A percentile compares a stretch with the other conserved stretches of the same genome.
Evolutionary conservation across 2,888 invertebrate genomes (phyloP).

Genomic region (Microplitis manilae): DNA sequence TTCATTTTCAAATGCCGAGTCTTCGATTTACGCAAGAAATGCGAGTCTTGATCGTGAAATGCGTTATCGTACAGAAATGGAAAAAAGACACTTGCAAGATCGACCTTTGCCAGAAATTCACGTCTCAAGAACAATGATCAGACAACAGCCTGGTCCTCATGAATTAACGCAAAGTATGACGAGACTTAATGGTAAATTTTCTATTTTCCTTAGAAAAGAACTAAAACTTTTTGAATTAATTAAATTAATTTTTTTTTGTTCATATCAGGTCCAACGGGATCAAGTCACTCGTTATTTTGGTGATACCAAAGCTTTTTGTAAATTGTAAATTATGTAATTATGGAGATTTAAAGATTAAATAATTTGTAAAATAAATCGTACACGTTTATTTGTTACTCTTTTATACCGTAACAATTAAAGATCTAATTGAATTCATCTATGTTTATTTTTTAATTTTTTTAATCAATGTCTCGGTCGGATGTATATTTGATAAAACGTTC

Average conservation of each 20-base stretch:
- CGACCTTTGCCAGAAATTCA: slow-evolving; percentile 62
- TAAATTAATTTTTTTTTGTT: slow-evolving; percentile 15
- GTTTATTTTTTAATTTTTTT: background rate
- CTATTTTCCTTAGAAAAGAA: background rate
- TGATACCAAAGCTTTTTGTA: slow-evolving; percentile 38
- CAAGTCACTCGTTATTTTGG: slow-evolving; percentile 52
- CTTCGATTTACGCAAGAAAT: slow-evolving; percentile 58
- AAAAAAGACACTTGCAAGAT: slow-evolving; percentile 50
- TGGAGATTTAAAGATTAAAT: too few relatives aligned
- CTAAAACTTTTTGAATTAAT: slow-evolving; percentile 22
- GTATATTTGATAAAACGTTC: slow-evolving; percentile 34
- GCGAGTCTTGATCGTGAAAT: slow-evolving; percentile 54
- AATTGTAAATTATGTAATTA: slow-evolving; percentile 28
- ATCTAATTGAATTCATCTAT: background rate
- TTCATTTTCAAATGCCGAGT: slow-evolving; percentile 65
- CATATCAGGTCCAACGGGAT: slow-evolving; percentile 46
- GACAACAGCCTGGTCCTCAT: slow-evolving; percentile 56
- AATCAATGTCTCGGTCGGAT: slow-evolving; percentile 33
- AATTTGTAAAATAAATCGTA: too few relatives aligned
- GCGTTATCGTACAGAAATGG: slow-evolving; percentile 51
- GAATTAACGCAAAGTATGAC: slow-evolving; percentile 37
- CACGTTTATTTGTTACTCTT: too few relatives aligned
- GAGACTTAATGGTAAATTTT: slow-evolving; percentile 43
- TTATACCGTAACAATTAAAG: background rate
- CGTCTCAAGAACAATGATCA: slow-evolving; percentile 65